Conservation (phyloP, 2,888 invertebrate genomes). For the Clanis bilineata region DNA sequence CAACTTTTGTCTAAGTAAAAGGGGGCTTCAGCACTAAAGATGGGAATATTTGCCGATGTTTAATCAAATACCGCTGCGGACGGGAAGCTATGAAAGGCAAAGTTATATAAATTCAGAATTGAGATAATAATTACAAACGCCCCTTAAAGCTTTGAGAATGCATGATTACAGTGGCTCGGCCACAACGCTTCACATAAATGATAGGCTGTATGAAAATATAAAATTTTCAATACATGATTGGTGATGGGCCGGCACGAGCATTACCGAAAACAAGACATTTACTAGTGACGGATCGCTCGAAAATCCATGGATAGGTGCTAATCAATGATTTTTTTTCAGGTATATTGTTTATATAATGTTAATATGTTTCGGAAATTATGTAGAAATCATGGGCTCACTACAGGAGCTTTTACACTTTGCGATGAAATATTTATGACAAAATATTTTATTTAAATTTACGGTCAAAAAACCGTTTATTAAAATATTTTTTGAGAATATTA, state of each 20-base stretch:
- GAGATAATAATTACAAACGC: neutral
- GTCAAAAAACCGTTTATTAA: neutral
- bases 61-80: neutral
- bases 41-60: neutral
- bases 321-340: constrained; percentile 3
- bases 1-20: neutral
- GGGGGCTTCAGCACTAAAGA: neutral
- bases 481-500: neutral
- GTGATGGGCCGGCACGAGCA: neutral
- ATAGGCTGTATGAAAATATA: neutral
- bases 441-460: neutral
- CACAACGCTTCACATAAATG: constrained; percentile 15
- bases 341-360: neutral
- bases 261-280: neutral
- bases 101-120: neutral
- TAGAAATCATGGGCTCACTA: neutral
- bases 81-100: neutral
- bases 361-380: neutral
- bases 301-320: neutral
- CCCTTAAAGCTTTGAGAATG: constrained; percentile 32
- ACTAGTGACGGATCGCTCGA: neutral
- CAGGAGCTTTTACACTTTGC: neutral
- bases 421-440: neutral
- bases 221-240: neutral
- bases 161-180: constrained; percentile 31